Percentiles rank a stretch among this genome's conserved stretches.
Evolutionary conservation across 2,113 vertebrate genomes (phyloP).

Genomic region (Apodemus speciosus): DNA sequence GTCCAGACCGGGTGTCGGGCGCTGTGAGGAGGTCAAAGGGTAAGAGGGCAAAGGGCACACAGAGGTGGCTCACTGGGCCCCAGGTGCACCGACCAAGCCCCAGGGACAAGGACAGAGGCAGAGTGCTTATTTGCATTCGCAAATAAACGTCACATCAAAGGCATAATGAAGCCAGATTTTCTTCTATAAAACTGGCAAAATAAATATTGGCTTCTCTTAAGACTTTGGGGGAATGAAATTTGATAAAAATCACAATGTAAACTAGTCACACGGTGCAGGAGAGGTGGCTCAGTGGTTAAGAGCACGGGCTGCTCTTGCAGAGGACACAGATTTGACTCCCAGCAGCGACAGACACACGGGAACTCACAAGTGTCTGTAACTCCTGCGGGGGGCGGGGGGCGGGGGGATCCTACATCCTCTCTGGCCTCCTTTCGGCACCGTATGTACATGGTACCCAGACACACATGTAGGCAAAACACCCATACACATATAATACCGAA

Average conservation of each 20-base stretch:
- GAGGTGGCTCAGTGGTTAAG: neutral
- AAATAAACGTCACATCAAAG: conserved; percentile 34
- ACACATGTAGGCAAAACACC: neutral
- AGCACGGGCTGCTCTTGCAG: neutral
- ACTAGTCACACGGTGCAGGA: neutral
- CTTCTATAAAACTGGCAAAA: neutral
- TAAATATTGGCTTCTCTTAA: neutral
- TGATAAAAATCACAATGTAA: neutral
- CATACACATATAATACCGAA: neutral
- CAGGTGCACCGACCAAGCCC: no score
- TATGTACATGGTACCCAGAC: neutral
- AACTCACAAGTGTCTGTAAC: neutral
- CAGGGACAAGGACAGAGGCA: neutral
- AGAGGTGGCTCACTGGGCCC: neutral
- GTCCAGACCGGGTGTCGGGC: neutral
- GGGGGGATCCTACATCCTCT: neutral
- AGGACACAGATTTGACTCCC: neutral
- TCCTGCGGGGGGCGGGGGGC: neutral
- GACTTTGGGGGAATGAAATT: neutral
- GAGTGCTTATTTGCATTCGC: neutral
- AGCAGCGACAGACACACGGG: neutral
- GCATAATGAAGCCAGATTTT: conserved; percentile 16
- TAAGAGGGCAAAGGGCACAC: neutral
- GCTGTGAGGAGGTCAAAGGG: neutral
- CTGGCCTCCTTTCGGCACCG: neutral